Evolutionary conservation across 2,797 vertebrate genomes (phyloP).

Genomic region (Neopelma chrysocephalum): DNA sequence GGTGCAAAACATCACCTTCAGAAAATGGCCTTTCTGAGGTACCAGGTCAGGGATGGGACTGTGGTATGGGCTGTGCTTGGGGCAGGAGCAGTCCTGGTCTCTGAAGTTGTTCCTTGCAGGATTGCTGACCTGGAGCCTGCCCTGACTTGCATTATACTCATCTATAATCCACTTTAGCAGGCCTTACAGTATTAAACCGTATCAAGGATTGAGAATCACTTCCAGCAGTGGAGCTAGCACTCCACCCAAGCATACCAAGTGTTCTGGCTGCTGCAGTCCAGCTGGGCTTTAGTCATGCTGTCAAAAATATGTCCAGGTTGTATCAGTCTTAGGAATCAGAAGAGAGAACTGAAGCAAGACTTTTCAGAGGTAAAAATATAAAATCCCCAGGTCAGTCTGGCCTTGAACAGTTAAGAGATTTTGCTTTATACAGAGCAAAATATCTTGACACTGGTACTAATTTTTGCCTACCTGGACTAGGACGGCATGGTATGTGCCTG

Average conservation of each 20-base stretch:
- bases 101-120: not conserved
- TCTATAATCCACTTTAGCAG: slow-evolving; percentile 47
- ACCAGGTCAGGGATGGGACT: not conserved
- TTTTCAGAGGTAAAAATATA: not conserved
- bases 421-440: not conserved
- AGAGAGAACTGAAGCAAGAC: not conserved
- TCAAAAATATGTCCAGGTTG: not conserved
- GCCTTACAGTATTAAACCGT: slow-evolving; percentile 26
- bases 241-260: not conserved
- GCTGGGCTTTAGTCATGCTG: not conserved
- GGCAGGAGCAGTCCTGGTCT: not conserved
- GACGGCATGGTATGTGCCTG: not conserved
- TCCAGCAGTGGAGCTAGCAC: not conserved
- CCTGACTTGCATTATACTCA: not conserved
- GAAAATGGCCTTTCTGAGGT: not conserved
- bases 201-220: slow-evolving; percentile 4
- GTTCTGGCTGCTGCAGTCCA: not conserved
- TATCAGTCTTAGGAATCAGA: not conserved
- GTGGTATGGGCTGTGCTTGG: not conserved
- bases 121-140: slow-evolving; percentile 29
- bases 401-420: not conserved
- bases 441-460: not conserved
- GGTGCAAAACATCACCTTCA: not conserved
- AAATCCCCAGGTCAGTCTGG: not conserved
- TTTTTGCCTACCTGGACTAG: not conserved